Percentiles rank a stretch among this genome's conserved stretches.
Conservation (phyloP, 2,113 vertebrate species). For the Todiramphus chloris region DNA sequence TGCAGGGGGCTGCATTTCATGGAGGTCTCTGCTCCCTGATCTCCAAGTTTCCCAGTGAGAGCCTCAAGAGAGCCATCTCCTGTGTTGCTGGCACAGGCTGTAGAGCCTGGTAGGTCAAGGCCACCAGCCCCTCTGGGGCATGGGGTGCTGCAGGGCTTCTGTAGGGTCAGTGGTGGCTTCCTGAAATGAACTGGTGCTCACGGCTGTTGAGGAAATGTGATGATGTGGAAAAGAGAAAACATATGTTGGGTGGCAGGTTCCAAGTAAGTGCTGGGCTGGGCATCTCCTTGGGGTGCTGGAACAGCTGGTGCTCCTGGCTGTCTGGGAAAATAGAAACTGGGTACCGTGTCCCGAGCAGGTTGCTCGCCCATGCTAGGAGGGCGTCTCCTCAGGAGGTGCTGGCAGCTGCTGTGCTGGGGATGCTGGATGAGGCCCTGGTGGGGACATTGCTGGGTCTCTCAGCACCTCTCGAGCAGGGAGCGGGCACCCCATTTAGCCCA, state of each 20-base stretch:
- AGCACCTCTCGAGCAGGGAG: not conserved
- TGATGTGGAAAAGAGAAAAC: not conserved
- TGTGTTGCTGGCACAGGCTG: not conserved
- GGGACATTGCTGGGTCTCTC: not conserved
- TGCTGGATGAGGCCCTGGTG: not conserved
- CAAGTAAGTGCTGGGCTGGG: not conserved
- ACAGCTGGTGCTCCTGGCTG: not conserved
- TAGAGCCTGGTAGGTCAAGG: not conserved
- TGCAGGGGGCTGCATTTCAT: fast-evolving
- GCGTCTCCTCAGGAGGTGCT: not conserved
- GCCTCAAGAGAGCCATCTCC: not conserved
- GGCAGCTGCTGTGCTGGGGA: not conserved
- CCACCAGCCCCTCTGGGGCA: not conserved
- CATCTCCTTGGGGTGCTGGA: not conserved
- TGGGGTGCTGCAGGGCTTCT: fast-evolving
- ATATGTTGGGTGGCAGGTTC: not conserved
- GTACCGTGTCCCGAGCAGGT: not conserved
- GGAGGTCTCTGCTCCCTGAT: not conserved
- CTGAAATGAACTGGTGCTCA: not conserved
- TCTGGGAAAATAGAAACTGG: not conserved
- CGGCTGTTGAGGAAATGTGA: not conserved
- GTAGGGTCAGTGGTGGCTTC: not conserved
- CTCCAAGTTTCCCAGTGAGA: not conserved
- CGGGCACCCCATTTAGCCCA: fast-evolving
- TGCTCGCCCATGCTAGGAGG: not conserved